Percentiles rank a stretch among this genome's conserved stretches.
Conservation (phyloP, 2,113 vertebrate genomes). For the Ptyas mucosa region DNA sequence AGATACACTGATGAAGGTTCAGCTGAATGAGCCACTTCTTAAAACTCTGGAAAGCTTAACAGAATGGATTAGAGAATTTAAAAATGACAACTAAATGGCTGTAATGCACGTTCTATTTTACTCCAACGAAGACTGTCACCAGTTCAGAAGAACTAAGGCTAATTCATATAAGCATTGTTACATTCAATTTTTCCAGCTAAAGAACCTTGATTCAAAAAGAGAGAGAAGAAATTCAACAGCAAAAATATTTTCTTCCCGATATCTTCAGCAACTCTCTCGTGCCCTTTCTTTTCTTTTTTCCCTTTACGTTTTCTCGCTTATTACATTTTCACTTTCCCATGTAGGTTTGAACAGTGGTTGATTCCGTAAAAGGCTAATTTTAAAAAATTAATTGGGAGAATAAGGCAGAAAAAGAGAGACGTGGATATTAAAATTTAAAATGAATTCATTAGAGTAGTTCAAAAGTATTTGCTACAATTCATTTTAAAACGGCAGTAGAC, state of each 20-base stretch:
- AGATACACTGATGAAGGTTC: not conserved
- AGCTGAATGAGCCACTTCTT: slow-evolving; percentile 26
- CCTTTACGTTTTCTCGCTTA: not conserved
- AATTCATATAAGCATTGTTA: not conserved
- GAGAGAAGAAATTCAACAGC: not conserved
- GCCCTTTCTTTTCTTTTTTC: not conserved
- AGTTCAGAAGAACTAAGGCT: not conserved
- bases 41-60: slow-evolving; percentile 14
- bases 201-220: not conserved
- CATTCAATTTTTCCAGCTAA: not conserved
- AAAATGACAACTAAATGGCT: slow-evolving; percentile 23
- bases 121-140: not conserved
- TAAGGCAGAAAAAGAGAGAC: not conserved
- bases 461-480: not conserved
- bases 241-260: not conserved
- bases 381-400: not conserved
- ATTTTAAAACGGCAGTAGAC: not conserved
- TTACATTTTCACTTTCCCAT: not conserved
- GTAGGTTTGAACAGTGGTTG: not conserved
- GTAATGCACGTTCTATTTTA: slow-evolving; percentile 1
- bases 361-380: not conserved
- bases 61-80: slow-evolving; percentile 15
- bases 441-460: not conserved
- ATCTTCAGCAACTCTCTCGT: not conserved
- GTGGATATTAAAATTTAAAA: not conserved